Base-by-base conservation (phyloP, 2,888 invertebrate species). In the Yponomeuta malinellus region DNA sequence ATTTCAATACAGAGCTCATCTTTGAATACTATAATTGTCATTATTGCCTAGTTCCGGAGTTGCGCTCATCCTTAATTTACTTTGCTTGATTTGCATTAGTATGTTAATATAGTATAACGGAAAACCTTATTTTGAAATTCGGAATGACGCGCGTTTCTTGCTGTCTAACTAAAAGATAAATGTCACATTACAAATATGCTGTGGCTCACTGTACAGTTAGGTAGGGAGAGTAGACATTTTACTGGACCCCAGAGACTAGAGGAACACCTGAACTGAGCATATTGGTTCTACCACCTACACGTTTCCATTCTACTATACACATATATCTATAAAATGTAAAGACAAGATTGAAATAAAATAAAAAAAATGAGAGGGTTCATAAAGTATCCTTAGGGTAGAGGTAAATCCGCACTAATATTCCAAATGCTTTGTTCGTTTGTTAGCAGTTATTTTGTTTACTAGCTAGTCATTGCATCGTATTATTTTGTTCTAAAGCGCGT, bases 191-290 rank as follows among this genome's bases (percentile, higher is more conserved):
- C 65, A 23, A 65, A 31, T 31, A n/a, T 10, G 65, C 8, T 65
- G 23, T 33, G 65, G 65, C 65, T 29, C 29, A 65, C 33, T 29
- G 29, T 67, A 67, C 37, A 67, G n/a, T 33, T 0, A 64, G 64
- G 67, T 67, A 66, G 63, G 29, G 68, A 48, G 68, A 52, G 67
- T 37, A 64, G 82, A 79, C 83, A 80, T 79, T 83, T 83, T 84
- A 85, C 78, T 76, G 79, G 79, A 74, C 85, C 82, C 83, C 71
- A 68, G 86, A 80, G 85, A 84, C 74, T 68, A 68, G 70, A 74
- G 76, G 78, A 78, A 79, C 84, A 84, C 83, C 83, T 80, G 83
- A 76, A 80, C 78, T 76, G 76, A 76, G 78, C 78, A 81, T 81
- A 83, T 83, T 83, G 83, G 82, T 82, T 82, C 79, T 80, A 78